A percentile compares a stretch with the other conserved stretches of the same genome.
Evolutionary conservation across 2,888 invertebrate species (phyloP).

Genomic region (Philopedon plagiatum): DNA sequence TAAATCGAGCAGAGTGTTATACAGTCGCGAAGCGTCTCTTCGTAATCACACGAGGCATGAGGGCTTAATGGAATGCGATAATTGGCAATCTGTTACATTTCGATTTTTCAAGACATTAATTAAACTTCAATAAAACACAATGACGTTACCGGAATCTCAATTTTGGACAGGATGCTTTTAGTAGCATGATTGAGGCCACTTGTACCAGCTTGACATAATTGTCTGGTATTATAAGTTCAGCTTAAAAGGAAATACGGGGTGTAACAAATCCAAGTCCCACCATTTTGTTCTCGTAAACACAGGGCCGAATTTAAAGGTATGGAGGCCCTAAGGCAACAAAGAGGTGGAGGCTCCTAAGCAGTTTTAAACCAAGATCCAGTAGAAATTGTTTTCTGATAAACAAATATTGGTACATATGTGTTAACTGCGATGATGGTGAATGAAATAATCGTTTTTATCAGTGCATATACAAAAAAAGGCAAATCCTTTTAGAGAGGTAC

Average conservation of each 20-base stretch:
- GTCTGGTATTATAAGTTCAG: too few relatives aligned
- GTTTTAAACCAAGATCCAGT: not conserved
- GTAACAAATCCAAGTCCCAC: too few relatives aligned
- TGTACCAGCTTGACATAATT: not conserved
- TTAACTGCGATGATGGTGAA: too few relatives aligned
- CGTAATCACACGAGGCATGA: not conserved
- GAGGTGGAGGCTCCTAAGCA: too few relatives aligned
- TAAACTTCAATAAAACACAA: conserved; percentile 6
- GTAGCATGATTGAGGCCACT: not conserved
- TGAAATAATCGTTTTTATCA: too few relatives aligned
- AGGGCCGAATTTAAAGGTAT: too few relatives aligned
- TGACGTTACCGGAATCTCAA: conserved; percentile 18
- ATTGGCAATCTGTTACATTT: conserved; percentile 14
- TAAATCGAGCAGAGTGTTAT: not conserved
- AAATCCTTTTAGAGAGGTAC: too few relatives aligned
- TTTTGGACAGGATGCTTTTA: conserved; percentile 1
- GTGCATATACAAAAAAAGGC: too few relatives aligned
- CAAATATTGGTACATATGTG: too few relatives aligned
- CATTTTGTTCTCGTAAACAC: too few relatives aligned
- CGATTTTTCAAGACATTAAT: conserved; percentile 16
- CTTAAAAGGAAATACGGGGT: too few relatives aligned
- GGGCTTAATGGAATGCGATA: conserved; percentile 18
- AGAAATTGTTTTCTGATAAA: not conserved
- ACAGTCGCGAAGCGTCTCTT: not conserved
- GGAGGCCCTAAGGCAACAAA: too few relatives aligned